Evolutionary conservation across 2,113 vertebrate species (phyloP), one percentile per base, ranked within the genome.

Genomic region (Ahaetulla prasina): DNA sequence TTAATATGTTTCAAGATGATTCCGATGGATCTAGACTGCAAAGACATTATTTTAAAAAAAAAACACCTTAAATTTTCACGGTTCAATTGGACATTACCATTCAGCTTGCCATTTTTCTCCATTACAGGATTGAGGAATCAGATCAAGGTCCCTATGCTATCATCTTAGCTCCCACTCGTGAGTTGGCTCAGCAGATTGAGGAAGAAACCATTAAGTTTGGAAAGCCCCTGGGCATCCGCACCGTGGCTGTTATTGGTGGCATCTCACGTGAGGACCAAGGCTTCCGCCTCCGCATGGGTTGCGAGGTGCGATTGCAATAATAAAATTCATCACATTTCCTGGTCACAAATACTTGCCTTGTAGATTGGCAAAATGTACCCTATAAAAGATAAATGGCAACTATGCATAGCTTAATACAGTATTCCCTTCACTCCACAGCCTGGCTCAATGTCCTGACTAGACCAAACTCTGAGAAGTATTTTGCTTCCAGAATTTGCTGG

Each of bases 121-220:
- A 3, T 1, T 52, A 0, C 96, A 99, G 99, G 95, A 99, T 99
- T 3, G 99, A 99, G 96, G 99, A 99, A 92, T 99, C 99, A 0
- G 99, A 99, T 94, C 99, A 99, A 93, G 99, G 99, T 30, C 99
- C 99, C 8, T 99, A 99, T 1, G 99, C 99, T 57, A 98, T 99
- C 93, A 99, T 99, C 96, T 96, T 99, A 96, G 99, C 99, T 3
- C 99, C 99, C 0, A 99, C 99, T 25, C 99, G 99, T 91, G 99
- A 99, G 97, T 93, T 99, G 98, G 99, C 99, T 0, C 99, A 99
- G 97, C 99, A 99, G 98, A 99, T 99, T 0, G 99, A 99, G 96
- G 99, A 99, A 95, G 99, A 99, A 96, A 99, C 99, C 89, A 98
- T 99, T 89, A 99, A 99, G 94, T 99, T 99, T 22, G 99, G 99